A percentile compares a stretch with the other conserved stretches of the same genome.
Evolutionary conservation across 2,797 vertebrate genomes (phyloP).

Genomic region (Syngnathus rostellatus): DNA sequence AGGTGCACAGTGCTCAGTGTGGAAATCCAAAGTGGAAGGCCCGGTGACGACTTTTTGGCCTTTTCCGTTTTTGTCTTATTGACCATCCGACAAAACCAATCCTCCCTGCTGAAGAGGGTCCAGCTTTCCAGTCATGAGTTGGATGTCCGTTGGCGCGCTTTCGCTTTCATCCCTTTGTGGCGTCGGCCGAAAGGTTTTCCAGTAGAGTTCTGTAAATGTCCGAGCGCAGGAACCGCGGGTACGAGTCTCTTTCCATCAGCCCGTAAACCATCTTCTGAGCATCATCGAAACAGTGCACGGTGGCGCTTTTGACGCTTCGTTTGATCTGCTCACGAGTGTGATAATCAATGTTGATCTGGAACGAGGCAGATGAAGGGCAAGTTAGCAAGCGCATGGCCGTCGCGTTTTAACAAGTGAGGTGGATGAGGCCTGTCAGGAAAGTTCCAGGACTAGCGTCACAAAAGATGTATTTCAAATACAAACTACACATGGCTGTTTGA

Average conservation of each 20-base stretch:
- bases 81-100: slow-evolving; percentile 22
- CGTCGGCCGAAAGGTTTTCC: slow-evolving; percentile 61
- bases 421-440: not conserved
- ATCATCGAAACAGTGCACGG: slow-evolving; percentile 74
- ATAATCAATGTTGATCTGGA: slow-evolving; percentile 84
- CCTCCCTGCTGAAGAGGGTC: slow-evolving; percentile 36
- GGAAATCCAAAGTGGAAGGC: not conserved
- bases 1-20: not conserved
- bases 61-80: no score
- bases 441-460: not conserved
- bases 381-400: slow-evolving; percentile 4
- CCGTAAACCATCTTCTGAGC: slow-evolving; percentile 79
- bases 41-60: not conserved
- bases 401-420: no score
- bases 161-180: slow-evolving; percentile 52
- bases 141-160: slow-evolving; percentile 5
- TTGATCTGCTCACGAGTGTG: slow-evolving; percentile 72
- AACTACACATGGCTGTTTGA: no score
- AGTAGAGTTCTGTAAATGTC: slow-evolving; percentile 76
- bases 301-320: slow-evolving; percentile 72
- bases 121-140: slow-evolving; percentile 9
- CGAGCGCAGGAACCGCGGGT: slow-evolving; percentile 76
- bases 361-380: slow-evolving; percentile 41
- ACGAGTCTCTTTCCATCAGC: slow-evolving; percentile 84
- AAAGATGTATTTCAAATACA: not conserved